A percentile compares a stretch with the other conserved stretches of the same genome.
These are phyloP conservation scores for Clarias laeviceps DNA, from an alignment of 2,797 vertebrate genomes.

Conservation along the genomic window DNA sequence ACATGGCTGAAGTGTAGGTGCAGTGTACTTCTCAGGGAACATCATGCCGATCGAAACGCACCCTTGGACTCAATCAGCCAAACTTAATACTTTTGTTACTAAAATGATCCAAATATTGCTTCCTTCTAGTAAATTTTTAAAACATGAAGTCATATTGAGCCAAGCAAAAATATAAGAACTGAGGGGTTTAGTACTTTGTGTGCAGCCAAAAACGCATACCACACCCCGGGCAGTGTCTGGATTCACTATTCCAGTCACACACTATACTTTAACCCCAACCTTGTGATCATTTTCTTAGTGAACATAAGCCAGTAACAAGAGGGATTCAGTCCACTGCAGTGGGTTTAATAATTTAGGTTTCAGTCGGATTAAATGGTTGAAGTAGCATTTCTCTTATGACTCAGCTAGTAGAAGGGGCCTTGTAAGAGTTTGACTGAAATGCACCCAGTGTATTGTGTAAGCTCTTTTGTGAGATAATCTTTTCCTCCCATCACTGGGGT, in stretches of 20 bases:
- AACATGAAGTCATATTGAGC: neutral
- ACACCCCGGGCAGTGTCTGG: conserved; percentile 1
- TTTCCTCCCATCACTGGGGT: neutral
- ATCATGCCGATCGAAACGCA: too few species aligned
- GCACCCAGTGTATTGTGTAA: conserved; percentile 16
- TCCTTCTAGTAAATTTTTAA: neutral
- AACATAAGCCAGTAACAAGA: neutral
- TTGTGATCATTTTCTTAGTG: conserved; percentile 15
- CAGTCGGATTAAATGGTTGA: conserved; percentile 18
- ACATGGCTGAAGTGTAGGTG: too few species aligned
- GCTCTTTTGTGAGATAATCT: conserved; percentile 5
- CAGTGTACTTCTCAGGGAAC: too few species aligned
- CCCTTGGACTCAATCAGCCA: neutral
- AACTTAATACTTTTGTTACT: neutral
- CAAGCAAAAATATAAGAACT: neutral
- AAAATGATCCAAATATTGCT: neutral
- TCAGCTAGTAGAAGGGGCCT: neutral
- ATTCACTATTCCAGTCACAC: neutral
- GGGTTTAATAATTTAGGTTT: conserved; percentile 21
- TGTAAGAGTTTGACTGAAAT: conserved; percentile 12
- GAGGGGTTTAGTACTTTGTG: neutral
- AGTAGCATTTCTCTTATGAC: conserved; percentile 12
- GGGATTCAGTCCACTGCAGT: conserved; percentile 10
- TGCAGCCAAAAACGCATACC: neutral
- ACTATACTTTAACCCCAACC: neutral